Evolutionary conservation across 2,797 vertebrate species (phyloP), one percentile per base, ranked within the genome.

Genomic region (Typhlichthys eigenmanni): DNA sequence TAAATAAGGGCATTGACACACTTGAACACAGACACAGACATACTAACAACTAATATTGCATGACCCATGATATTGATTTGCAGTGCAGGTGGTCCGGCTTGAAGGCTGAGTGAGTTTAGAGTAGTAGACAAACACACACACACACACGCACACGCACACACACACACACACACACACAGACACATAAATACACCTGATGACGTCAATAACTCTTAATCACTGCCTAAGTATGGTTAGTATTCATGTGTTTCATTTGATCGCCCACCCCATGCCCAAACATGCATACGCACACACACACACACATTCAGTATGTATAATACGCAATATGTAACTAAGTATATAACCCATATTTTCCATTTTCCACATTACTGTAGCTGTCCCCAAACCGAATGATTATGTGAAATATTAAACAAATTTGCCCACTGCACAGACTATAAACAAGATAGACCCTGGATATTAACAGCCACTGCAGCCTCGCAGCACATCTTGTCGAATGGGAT

Each of bases 371-470:
- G 14, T 24, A 19, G 58, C 66, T 9, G 48, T 19, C 45, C 54
- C 11, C 11, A 51, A 38, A 64, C 56, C 29, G 60, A 72, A 74
- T 56, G 32, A 34, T 43, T 17, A 13, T 54, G 54, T 76, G 47
- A 80, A 84, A 81, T 66, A 77, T 82, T 70, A 45, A 82, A 68
- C 55, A 70, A 0, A 29, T 77, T 76, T 70, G 29, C 55, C 63
- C 56, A 55, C 46, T 17, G 54, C 55, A 69, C 10, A 4, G 57
- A 56, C 71, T 46, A 45, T 46, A 53, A 63, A 55, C 53, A 51
- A 51, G 17, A 13, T 79, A 81, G 84, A 82, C 52, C 2, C 62
- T 60, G 58, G 47, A 59, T 63, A 58, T 58, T 19, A 71, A 12
- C 72, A 58, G 47, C 1, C 54, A 58, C 24, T 47, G 53, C 4